Percentiles rank a stretch among this genome's conserved stretches.
Evolutionary conservation across 1,140 invertebrate species (phyloP).

Genomic region (Mizuhopecten yessoensis): DNA sequence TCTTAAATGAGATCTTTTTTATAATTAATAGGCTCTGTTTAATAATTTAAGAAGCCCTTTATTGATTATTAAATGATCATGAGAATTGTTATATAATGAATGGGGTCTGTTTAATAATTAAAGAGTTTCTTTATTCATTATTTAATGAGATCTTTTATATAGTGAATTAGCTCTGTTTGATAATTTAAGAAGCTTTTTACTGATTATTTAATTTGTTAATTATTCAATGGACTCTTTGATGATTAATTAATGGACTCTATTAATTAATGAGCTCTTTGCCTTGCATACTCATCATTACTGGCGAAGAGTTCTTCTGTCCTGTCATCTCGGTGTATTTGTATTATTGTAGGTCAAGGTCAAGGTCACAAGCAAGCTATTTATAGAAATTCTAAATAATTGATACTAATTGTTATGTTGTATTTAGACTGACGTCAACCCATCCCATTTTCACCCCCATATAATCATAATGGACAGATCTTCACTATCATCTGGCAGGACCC

Average conservation of each 20-base stretch:
- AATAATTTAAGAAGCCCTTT: no score
- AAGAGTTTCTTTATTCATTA: no score
- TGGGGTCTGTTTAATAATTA: neutral
- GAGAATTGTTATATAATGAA: neutral
- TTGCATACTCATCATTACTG: constrained; percentile 31
- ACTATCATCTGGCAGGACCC: neutral
- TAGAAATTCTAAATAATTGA: constrained; percentile 3
- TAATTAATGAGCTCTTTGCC: neutral
- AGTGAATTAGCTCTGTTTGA: neutral
- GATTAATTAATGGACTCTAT: neutral
- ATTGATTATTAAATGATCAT: no score
- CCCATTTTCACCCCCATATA: neutral
- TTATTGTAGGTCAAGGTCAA: constrained; percentile 1
- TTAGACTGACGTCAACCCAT: neutral
- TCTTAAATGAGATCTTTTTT: no score
- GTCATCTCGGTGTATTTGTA: neutral
- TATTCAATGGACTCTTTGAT: no score
- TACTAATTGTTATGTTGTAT: neutral
- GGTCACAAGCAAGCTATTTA: constrained; percentile 32
- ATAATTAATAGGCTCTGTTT: no score
- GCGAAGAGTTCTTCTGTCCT: neutral
- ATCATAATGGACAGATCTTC: neutral
- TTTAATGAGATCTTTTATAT: no score
- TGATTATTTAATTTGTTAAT: no score
- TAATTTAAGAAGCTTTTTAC: no score